Evolutionary conservation across 2,113 vertebrate species (phyloP), one percentile per base, ranked within the genome.

Genomic region (Falco punctatus): DNA sequence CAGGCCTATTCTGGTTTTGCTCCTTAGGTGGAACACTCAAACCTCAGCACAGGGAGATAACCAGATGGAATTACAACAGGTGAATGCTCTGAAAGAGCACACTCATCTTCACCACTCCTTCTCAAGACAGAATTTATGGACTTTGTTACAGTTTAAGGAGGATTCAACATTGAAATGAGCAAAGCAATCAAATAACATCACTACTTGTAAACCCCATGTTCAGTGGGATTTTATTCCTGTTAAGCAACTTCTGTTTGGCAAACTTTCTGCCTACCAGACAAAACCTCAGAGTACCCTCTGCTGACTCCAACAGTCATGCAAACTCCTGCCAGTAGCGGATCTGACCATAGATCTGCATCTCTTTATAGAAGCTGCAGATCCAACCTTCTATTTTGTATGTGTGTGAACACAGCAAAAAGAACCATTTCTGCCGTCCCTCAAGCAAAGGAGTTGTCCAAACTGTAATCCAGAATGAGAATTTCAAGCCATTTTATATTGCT

Each of bases 401-500:
- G 26, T 4, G 3, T 9, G 3, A 90, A 64, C 7, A 48, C 14
- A 78, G 59, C 59, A 90, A 74, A 92, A 91, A 11, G 26, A 91
- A 67, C 5, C 10, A 49, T 21, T 92, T 94, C 83, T 81, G 35
- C 62, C 46, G 82, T 72, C 33, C 15, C 94, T 95, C 96, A 77
- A 92, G 97, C 97, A 97, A 96, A 97, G 97, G 94, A 96, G 42
- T 95, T 97, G 96, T 96, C 96, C 96, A 97, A 97, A 95, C 38
- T 62, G 91, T 95, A 97, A 96, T 3, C 21, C 84, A 94, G 73
- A 90, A 77, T 38, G 8, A 92, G 26, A 93, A 81, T 61, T 81
- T 81, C 30, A 89, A 88, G 35, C 11, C 0, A 2, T 2, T 77
- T 87, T 57, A 21, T 35, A 66, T 10, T 54, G 70, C 6, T 84